Conservation (phyloP, 2,797 vertebrate species). For the Muscicapa striata region DNA sequence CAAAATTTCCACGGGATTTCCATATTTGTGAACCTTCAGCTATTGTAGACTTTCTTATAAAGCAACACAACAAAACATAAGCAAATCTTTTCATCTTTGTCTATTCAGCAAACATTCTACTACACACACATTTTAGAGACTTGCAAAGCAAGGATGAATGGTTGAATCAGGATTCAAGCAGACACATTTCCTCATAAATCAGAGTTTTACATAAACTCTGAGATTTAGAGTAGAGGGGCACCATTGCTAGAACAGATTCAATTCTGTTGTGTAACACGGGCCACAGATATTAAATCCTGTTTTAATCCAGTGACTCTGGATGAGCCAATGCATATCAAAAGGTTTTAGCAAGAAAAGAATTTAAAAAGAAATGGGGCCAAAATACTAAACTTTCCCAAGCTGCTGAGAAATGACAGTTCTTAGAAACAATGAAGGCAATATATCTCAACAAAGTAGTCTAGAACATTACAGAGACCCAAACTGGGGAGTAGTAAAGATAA, state of each 20-base stretch:
- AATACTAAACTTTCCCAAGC: background rate
- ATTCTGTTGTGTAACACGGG: background rate
- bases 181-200: background rate
- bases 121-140: background rate
- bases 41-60: background rate
- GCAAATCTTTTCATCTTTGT: background rate
- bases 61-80: background rate
- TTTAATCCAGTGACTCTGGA: background rate
- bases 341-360: background rate
- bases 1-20: background rate
- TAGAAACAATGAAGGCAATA: background rate
- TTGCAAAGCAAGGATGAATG: background rate
- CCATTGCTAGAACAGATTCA: background rate
- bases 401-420: background rate
- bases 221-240: background rate
- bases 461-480: conserved; percentile 8
- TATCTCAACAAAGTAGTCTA: conserved; percentile 1
- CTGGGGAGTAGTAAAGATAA: background rate
- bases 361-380: background rate
- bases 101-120: background rate
- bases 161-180: background rate
- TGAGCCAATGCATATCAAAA: background rate
- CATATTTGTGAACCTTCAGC: background rate
- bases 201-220: background rate
- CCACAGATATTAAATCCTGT: background rate